Evolutionary conservation across 2,797 vertebrate genomes (phyloP), one percentile per base, ranked within the genome.

Genomic region (Molossus molossus): DNA sequence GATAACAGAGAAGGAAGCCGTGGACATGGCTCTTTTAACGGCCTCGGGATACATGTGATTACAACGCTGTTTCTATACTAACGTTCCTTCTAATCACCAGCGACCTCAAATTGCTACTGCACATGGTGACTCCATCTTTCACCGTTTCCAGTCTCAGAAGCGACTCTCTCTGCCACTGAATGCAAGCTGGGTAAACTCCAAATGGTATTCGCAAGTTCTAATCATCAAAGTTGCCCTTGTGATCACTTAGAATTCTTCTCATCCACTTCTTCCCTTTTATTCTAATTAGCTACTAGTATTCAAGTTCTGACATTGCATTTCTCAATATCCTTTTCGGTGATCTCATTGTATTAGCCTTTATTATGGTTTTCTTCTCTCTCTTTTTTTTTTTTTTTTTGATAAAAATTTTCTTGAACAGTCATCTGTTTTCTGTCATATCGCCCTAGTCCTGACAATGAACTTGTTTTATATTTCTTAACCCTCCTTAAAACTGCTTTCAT

Each of bases 11-110:
- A 65, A 75, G 9, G 67, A 85, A 76, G 80, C 80, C 65, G 33
- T 84, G 65, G 45, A 23, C 93, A 94, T 87, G 21, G 7, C 53
- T 81, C 23, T 76, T 90, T 92, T 73, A 81, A 40, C 95, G 72
- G 69, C n/a, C 65, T 90, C 87, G 62, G 64, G 87, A 50, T 92
- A 55, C 65, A 37, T 64, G 21, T 50, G 9, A 76, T 48, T 80
- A 4, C 65, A 79, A 18, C 53, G 14, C 9, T 62, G 4, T 50
- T 95, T 87, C 64, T 72, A 83, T 23, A 23, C 67, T 40, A n/a
- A 82, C 69, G 11, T 55, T 91, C 65, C 57, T 55, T 27, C 29
- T 40, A 91, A 20, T 23, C 53, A 83, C 4, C 11, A 76, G 79
- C 37, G 57, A 76, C 6, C 21, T 87, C 17, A 58, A 33, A 65